Conservation (phyloP, 2,888 invertebrate species). For the Selenia dentaria region DNA sequence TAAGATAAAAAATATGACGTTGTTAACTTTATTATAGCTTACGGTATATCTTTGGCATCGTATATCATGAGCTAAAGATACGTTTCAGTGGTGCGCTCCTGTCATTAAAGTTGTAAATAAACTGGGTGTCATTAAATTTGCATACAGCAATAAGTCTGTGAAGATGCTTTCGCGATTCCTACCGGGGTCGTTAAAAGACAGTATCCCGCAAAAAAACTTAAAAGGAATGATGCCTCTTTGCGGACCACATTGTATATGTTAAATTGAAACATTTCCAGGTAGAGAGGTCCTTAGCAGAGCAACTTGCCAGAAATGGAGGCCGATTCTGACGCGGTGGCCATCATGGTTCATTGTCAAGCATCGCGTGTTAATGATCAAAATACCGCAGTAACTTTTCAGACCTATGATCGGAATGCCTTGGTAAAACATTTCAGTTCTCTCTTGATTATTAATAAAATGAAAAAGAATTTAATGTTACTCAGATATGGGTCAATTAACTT, state of each 20-base stretch:
- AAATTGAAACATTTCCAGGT: slow-evolving; percentile 48
- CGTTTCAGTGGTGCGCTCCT: slow-evolving; percentile 44
- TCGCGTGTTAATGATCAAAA: neutral
- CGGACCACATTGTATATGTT: slow-evolving; percentile 32
- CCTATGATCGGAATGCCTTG: neutral
- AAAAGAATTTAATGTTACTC: neutral
- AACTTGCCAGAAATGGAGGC: slow-evolving; percentile 27
- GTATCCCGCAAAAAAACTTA: slow-evolving; percentile 54
- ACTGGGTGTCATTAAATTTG: slow-evolving; percentile 66
- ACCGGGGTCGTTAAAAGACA: slow-evolving; percentile 51
- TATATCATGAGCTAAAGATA: slow-evolving; percentile 40
- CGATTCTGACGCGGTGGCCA: slow-evolving; percentile 2
- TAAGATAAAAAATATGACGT: slow-evolving; percentile 30
- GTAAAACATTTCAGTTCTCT: neutral
- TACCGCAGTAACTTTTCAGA: neutral
- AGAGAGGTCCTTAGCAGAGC: slow-evolving; percentile 22
- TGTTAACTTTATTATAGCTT: slow-evolving; percentile 32
- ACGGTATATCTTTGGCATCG: slow-evolving; percentile 30
- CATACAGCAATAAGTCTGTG: slow-evolving; percentile 65
- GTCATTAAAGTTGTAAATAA: slow-evolving; percentile 59
- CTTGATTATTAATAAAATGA: slow-evolving; percentile 1
- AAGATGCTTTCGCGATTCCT: slow-evolving; percentile 51
- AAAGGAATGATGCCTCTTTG: slow-evolving; percentile 46
- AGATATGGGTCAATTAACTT: neutral
- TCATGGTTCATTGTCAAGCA: slow-evolving; percentile 12